These are phyloP conservation scores for Eremophila alpestris DNA, from an alignment of 2,797 vertebrate genomes.

Conservation along the genomic window DNA sequence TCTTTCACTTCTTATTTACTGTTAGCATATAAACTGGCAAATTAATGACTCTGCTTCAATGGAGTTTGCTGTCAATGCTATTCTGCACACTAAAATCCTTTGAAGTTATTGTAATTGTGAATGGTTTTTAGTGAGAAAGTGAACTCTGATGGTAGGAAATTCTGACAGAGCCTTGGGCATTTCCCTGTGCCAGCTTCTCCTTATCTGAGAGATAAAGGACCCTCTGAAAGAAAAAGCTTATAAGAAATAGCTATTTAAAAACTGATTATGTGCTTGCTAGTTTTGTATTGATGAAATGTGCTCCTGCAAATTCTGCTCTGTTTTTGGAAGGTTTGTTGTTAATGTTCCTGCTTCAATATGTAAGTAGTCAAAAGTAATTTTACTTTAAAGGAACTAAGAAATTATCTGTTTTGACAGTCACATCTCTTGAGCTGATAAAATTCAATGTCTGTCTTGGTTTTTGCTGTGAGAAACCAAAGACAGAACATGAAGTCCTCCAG, in stretches of 20 bases:
- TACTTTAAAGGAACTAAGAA: not conserved
- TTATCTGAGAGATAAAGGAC: slow-evolving; percentile 26
- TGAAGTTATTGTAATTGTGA: not conserved
- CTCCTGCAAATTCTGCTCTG: not conserved
- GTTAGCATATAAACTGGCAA: not conserved
- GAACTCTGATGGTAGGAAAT: not conserved
- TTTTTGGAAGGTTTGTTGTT: not conserved
- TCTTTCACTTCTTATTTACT: not conserved
- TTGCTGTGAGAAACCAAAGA: not conserved
- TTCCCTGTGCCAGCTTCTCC: not conserved
- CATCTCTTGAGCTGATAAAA: not conserved
- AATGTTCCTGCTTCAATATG: not conserved
- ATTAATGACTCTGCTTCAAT: not conserved
- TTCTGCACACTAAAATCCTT: not conserved
- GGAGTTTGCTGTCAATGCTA: not conserved
- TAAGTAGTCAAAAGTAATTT: not conserved
- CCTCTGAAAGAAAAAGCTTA: not conserved
- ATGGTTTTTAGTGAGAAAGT: not conserved
- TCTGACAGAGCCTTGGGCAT: not conserved
- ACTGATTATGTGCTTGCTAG: not conserved
- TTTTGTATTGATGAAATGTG: not conserved
- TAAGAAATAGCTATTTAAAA: not conserved
- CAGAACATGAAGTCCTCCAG: not conserved
- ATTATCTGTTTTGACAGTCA: not conserved
- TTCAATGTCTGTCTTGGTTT: not conserved